Evolutionary conservation across 2,797 vertebrate species (phyloP), one percentile per base, ranked within the genome.

Genomic region (Hemibagrus guttatus): DNA sequence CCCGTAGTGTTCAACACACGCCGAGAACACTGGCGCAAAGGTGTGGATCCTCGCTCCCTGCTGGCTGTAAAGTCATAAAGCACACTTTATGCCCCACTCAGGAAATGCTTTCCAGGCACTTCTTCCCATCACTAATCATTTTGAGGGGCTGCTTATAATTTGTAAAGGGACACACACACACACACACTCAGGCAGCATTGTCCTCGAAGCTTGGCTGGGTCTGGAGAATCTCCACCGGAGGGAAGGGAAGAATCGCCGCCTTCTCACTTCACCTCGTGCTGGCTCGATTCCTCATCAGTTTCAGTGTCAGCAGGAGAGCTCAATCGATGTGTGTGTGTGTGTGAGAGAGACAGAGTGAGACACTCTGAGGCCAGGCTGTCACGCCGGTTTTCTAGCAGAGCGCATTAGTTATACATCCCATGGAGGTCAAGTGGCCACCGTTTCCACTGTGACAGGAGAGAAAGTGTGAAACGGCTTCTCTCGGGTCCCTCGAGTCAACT

Each of bases 241-340:
- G 83, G 49, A 82, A 88, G 84, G 83, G 49, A 82, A 68, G 81
- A 35, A 92, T 90, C 90, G 92, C 17, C 92, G 93, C 94, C 92
- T 81, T 63, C 39, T 81, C 92, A 91, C 93, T 92, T 91, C 87
- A 87, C 91, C 90, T 85, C 71, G 78, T 87, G 93, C 92, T 93
- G 92, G 93, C 88, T 89, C 87, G 87, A 94, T 94, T 93, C 93
- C 93, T 94, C 94, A 95, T 95, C 94, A 95, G 94, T 94, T 95
- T 94, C 93, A 92, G 91, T 95, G 94, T 95, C 95, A 94, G 94
- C 61, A 26, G 61, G 46, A 63, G 92, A 86, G 80, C 92, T 94
- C 91, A 94, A 95, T 95, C 94, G 94, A 95, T 95, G 93, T 92
- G 72, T 64, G 61, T 75, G 85, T 64, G 35, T 52, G 39, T 68